Percentiles rank a stretch among this genome's conserved stretches.
Conservation (phyloP, 2,888 invertebrate genomes). For the Acanthopleura granulata region DNA sequence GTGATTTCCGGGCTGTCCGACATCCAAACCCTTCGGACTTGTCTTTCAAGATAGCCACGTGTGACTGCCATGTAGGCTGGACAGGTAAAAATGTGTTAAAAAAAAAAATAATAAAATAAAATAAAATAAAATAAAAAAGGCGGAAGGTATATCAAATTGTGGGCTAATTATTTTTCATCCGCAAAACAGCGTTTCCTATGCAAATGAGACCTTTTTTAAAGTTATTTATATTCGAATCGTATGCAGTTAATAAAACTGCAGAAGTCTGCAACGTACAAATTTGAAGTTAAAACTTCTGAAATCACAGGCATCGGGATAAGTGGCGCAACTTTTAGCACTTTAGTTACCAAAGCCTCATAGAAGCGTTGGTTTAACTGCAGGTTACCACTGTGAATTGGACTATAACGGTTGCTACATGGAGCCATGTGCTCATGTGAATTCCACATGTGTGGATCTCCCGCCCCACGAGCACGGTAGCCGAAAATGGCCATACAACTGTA, state of each 20-base stretch:
- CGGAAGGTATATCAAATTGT: too few relatives aligned
- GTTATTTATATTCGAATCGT: too few relatives aligned
- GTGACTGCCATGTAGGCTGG: constrained; percentile 4
- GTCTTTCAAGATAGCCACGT: background rate
- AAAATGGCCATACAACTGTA: constrained; percentile 4
- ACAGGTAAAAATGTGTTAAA: background rate
- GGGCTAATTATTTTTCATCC: too few relatives aligned
- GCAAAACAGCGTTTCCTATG: too few relatives aligned
- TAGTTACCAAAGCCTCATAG: background rate
- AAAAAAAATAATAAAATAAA: too few relatives aligned
- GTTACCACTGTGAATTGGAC: constrained; percentile 2
- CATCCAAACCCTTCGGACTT: background rate
- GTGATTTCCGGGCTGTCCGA: background rate
- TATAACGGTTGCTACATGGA: background rate
- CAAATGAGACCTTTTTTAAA: too few relatives aligned
- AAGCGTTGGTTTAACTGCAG: background rate
- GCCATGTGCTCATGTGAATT: background rate
- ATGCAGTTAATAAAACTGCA: too few relatives aligned
- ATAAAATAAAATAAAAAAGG: too few relatives aligned
- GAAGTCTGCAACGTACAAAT: too few relatives aligned
- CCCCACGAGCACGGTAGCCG: background rate
- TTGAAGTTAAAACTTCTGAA: too few relatives aligned
- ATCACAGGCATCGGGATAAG: background rate
- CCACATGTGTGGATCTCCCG: background rate
- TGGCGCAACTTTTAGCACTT: background rate